These are phyloP conservation scores for Cordilura impudica DNA, from an alignment of 2,888 invertebrate genomes.

Conservation along the genomic window DNA sequence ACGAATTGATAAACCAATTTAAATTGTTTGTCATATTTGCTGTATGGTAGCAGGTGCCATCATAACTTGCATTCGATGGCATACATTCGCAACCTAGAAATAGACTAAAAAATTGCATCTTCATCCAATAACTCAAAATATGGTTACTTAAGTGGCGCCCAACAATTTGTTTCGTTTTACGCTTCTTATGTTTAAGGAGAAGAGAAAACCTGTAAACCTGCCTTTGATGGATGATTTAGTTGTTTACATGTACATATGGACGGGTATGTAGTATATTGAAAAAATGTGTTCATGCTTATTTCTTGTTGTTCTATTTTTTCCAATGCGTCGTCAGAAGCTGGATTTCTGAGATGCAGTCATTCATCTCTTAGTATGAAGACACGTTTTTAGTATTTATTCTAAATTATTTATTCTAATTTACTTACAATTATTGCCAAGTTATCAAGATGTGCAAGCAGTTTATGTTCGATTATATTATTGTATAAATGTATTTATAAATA, in stretches of 20 bases:
- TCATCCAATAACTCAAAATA: background rate
- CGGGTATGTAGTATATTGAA: too few species aligned
- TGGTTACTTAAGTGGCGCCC: background rate
- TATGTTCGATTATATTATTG: too few species aligned
- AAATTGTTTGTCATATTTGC: conserved; percentile 18
- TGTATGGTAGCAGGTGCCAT: conserved; percentile 45
- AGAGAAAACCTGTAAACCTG: background rate
- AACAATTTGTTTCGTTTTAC: background rate
- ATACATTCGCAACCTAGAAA: background rate
- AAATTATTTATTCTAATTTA: background rate
- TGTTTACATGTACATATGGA: background rate
- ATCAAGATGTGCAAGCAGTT: too few species aligned
- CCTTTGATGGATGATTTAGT: background rate
- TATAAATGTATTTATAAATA: too few species aligned
- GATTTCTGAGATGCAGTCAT: background rate
- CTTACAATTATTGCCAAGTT: background rate
- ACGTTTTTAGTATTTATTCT: background rate
- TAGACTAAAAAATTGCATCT: too few species aligned
- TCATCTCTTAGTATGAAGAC: background rate
- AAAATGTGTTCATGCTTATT: background rate
- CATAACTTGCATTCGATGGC: conserved; percentile 7
- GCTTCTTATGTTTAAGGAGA: background rate
- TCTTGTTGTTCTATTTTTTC: background rate
- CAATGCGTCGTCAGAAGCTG: background rate
- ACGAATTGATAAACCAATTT: conserved; percentile 28